A percentile compares a stretch with the other conserved stretches of the same genome.
Evolutionary conservation across 2,888 invertebrate genomes (phyloP).

Genomic region (Melinaea menophilus): DNA sequence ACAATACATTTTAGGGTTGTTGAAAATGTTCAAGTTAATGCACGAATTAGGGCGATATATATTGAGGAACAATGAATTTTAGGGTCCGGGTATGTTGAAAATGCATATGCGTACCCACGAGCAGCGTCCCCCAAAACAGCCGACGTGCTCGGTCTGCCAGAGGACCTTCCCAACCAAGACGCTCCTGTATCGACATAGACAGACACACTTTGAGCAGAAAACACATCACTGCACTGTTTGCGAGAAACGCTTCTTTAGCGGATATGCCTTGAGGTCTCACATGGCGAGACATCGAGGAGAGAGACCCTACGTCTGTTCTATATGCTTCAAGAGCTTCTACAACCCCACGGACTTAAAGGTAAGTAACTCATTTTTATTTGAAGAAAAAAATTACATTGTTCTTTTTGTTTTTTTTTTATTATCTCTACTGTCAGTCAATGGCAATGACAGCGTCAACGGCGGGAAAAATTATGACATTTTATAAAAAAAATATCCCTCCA

Average conservation of each 20-base stretch:
- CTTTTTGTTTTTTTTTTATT: too few relatives aligned
- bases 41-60: neutral
- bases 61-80: conserved; percentile 12
- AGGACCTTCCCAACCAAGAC: conserved; percentile 79
- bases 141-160: conserved; percentile 80
- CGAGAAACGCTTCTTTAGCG: conserved; percentile 72
- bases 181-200: conserved; percentile 78
- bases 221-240: conserved; percentile 71
- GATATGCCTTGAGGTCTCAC: conserved; percentile 71
- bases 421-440: too few relatives aligned
- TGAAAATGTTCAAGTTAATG: too few relatives aligned
- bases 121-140: conserved; percentile 76
- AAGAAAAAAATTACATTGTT: too few relatives aligned
- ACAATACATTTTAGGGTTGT: too few relatives aligned
- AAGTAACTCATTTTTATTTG: conserved; percentile 26
- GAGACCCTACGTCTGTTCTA: conserved; percentile 75
- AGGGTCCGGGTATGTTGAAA: conserved; percentile 81
- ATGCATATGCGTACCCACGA: conserved; percentile 83
- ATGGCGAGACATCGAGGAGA: conserved; percentile 74
- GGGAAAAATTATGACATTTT: neutral
- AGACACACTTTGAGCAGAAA: conserved; percentile 80
- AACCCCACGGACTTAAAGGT: conserved; percentile 79
- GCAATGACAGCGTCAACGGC: too few relatives aligned
- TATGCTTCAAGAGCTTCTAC: conserved; percentile 77
- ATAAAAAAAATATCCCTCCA: neutral